Conservation (phyloP, 2,113 vertebrate species). For the Pardalotus punctatus region DNA sequence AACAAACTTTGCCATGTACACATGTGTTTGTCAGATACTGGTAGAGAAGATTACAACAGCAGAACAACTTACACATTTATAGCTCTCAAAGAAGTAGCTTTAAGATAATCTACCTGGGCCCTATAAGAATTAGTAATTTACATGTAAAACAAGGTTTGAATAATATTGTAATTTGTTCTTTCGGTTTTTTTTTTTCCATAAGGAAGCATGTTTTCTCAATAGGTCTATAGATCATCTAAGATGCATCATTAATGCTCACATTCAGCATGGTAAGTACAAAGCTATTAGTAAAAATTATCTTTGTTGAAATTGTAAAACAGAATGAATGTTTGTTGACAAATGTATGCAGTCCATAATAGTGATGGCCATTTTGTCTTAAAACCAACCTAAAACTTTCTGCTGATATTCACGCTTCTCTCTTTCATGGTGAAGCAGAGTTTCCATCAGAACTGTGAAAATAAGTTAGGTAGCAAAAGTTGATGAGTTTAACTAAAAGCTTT, state of each 20-base stretch:
- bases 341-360: background rate
- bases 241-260: slow-evolving; percentile 84
- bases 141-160: background rate
- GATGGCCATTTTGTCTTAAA: background rate
- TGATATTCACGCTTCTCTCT: background rate
- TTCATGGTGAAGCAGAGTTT: background rate
- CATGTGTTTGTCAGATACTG: background rate
- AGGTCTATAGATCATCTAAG: slow-evolving; percentile 89
- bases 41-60: background rate
- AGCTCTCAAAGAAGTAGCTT: background rate
- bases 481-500: background rate
- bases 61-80: background rate
- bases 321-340: background rate
- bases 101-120: background rate
- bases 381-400: background rate
- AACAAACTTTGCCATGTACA: background rate
- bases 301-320: background rate
- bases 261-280: slow-evolving; percentile 86
- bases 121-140: background rate
- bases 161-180: background rate
- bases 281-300: background rate
- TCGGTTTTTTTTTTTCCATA: slow-evolving; percentile 28
- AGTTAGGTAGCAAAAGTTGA: background rate
- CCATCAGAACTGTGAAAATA: background rate
- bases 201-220: slow-evolving; percentile 86